phyloP scores from a whole-genome alignment of 64 coral and sea anemone species.

The Actinia equina region DNA sequence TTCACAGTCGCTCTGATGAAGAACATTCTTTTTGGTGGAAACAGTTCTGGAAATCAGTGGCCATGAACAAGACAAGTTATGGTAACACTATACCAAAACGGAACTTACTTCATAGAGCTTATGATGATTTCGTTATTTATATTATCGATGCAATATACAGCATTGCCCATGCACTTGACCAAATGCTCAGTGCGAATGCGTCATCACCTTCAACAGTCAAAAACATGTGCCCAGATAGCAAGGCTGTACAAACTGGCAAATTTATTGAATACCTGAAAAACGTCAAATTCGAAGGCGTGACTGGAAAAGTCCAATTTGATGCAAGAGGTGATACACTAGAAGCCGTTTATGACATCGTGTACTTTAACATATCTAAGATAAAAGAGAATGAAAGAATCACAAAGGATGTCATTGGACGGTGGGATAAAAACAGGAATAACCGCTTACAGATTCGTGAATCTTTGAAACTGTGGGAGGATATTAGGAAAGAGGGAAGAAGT shows the following conservation, averaged over 20 bases:
- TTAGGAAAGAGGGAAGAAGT: background rate
- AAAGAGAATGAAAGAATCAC: background rate
- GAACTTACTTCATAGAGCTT: background rate
- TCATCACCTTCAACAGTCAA: background rate
- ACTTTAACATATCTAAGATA: background rate
- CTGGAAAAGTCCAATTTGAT: conserved; percentile 53
- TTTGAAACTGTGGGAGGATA: background rate
- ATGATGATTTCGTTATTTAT: conserved; percentile 29
- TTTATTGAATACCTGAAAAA: conserved; percentile 31
- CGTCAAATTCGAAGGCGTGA: conserved; percentile 53
- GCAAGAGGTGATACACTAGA: conserved; percentile 21
- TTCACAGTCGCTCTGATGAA: background rate
- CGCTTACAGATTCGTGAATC: background rate
- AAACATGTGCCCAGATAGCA: conserved; percentile 20
- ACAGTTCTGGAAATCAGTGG: background rate
- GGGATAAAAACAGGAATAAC: background rate
- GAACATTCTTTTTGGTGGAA: conserved; percentile 33
- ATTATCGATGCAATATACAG: conserved; percentile 52
- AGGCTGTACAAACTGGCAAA: background rate
- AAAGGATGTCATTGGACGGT: background rate
- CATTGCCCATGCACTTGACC: conserved; percentile 47
- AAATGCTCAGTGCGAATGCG: conserved; percentile 9
- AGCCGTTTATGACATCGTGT: conserved; percentile 40
- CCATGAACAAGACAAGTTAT: background rate
- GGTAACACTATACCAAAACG: background rate